phyloP scores from a whole-genome alignment of 2,888 invertebrate species.

The Chesias legatella region DNA sequence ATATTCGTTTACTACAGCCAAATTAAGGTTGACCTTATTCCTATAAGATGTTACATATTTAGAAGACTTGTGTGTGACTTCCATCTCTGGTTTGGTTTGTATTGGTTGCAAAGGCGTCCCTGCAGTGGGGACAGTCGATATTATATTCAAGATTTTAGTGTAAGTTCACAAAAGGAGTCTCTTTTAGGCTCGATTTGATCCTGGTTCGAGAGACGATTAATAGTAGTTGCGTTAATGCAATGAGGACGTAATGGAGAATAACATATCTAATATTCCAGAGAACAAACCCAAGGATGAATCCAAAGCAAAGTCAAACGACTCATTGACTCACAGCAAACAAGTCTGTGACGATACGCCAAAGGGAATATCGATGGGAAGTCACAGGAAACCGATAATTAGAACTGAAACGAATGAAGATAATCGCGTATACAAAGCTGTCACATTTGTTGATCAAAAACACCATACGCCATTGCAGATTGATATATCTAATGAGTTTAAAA shows the following conservation, averaged over 20 bases:
- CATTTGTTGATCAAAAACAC: constrained; percentile 43
- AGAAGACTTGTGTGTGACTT: too few relatives aligned
- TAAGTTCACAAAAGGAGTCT: constrained; percentile 4
- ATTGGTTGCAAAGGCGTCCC: too few relatives aligned
- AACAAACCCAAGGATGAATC: constrained; percentile 2
- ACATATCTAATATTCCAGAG: neutral
- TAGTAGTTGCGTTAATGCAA: neutral
- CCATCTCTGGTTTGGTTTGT: too few relatives aligned
- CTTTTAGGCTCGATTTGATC: neutral
- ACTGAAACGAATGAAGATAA: constrained; percentile 29
- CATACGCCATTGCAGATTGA: constrained; percentile 41
- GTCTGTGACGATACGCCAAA: constrained; percentile 14
- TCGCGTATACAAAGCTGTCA: constrained; percentile 48
- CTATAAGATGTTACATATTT: too few relatives aligned
- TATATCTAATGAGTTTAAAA: constrained; percentile 36
- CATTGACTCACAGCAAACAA: too few relatives aligned
- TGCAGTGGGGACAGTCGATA: too few relatives aligned
- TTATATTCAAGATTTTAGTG: too few relatives aligned
- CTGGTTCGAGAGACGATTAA: neutral
- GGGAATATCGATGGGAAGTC: too few relatives aligned
- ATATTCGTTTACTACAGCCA: too few relatives aligned
- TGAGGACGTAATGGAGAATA: neutral
- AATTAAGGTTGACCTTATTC: too few relatives aligned
- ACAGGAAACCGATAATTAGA: constrained; percentile 43
- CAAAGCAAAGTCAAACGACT: constrained; percentile 14